These are phyloP conservation scores for Ichneumoninae sp. DNA, from an alignment of 2,888 invertebrate genomes.

Conservation along the genomic window DNA sequence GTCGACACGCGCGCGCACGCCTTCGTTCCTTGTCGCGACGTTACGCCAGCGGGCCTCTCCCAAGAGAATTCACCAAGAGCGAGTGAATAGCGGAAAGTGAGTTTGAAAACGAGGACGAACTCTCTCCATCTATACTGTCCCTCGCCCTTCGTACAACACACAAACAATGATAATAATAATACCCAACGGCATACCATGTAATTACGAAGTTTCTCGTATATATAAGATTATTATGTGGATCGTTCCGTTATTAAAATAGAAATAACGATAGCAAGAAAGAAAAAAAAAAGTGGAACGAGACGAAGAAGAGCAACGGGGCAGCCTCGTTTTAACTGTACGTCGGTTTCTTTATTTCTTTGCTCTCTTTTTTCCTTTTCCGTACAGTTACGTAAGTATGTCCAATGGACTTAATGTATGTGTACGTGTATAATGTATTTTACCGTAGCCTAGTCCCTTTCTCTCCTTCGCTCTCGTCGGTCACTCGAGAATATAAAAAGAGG, in stretches of 20 bases:
- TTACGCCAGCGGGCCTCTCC: not conserved
- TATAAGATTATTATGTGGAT: not conserved
- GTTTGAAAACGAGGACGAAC: constrained; percentile 8
- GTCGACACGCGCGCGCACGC: constrained; percentile 6
- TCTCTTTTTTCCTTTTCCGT: not conserved
- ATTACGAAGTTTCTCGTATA: not conserved
- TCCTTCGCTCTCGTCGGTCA: constrained; percentile 4
- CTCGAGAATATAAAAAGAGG: constrained; percentile 5
- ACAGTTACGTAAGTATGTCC: constrained; percentile 17
- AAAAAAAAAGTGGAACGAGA: constrained; percentile 5
- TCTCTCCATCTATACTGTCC: not conserved
- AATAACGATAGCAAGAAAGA: not conserved
- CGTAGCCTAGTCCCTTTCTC: constrained; percentile 1
- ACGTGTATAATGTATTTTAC: constrained; percentile 7
- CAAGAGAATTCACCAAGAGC: not conserved
- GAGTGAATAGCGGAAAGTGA: constrained; percentile 12
- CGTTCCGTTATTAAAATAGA: constrained; percentile 8
- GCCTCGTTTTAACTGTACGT: not conserved
- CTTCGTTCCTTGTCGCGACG: not conserved
- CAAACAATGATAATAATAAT: not conserved
- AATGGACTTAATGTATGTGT: constrained; percentile 5
- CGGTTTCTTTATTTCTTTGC: not conserved
- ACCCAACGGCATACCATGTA: not conserved
- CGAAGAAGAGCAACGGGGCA: not conserved
- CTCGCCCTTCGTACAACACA: constrained; percentile 1